Base-by-base conservation (phyloP, 2,888 invertebrate species). In the Julus scandinavius region DNA sequence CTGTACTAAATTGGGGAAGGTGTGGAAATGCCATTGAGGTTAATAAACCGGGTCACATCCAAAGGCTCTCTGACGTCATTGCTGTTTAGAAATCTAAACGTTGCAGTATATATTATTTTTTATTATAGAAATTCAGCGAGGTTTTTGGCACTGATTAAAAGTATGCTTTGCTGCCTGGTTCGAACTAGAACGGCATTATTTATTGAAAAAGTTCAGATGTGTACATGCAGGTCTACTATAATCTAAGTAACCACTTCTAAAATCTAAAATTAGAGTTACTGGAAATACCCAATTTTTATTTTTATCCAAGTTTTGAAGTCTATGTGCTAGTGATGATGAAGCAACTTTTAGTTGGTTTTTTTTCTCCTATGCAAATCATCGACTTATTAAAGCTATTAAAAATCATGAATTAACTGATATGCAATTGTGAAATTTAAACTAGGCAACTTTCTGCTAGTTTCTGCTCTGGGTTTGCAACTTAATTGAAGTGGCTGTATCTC, bases 21-120 rank as follows among this genome's bases (percentile, higher is more conserved):
- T 4, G 6, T 4, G 15, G 29, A 38, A 54, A 38, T 38, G 38
- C 11, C 54, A 80, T 38, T 9, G 38, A 80, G 80, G 80, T 38
- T 80, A 80, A 13, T 80, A 80, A 80, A 80, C 80, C 80, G 29
- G 80, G 80, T 20, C 80, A 72, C 72, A 80, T 29, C 29, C 38
- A 38, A 80, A 72, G 7, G 11, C 29, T 29, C 29, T 1, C 29
- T 72, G n/a, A 11, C 38, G 29, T 80, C 13, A 80, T 38, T 38
- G 38, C 13, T 29, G 80, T 80, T 80, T 80, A 38, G 13, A 80
- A 9, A 13, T 80, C 38, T 80, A 29, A 80, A 29, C 29, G 80
- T 80, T 80, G 38, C 80, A 13, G 29, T 38, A 38, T 38, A 38
- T 80, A 17, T 54, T 15, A 54, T 20, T 80, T 58, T 80, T 80